Conservation (phyloP, 2,797 vertebrate genomes). For the Botia kubotai region DNA sequence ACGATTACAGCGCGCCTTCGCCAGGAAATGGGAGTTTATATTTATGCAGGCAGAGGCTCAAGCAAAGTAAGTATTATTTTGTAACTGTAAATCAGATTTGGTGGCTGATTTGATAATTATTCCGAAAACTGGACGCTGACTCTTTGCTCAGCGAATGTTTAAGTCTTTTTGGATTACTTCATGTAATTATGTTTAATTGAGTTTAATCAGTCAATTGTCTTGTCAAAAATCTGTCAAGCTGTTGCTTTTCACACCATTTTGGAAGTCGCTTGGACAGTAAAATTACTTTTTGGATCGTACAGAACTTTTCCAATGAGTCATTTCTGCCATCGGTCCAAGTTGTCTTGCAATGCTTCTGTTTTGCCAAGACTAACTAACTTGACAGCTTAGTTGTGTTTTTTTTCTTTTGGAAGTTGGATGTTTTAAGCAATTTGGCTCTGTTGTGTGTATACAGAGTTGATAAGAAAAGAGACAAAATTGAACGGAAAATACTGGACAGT, state of each 20-base stretch:
- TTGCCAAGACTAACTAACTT: conserved; percentile 25
- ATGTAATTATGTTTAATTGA: not conserved
- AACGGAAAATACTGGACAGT: conserved; percentile 97
- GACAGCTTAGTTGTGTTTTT: not conserved
- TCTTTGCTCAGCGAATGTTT: not conserved
- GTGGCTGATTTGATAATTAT: not conserved
- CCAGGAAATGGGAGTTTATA: conserved; percentile 99
- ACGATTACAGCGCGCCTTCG: conserved; percentile 94
- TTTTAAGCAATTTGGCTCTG: conserved; percentile 11
- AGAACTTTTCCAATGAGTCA: not conserved
- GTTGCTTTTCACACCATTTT: conserved; percentile 1
- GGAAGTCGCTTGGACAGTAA: not conserved
- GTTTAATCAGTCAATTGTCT: not conserved
- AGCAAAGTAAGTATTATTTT: conserved; percentile 89
- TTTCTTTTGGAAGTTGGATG: conserved; percentile 22
- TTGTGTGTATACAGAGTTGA: conserved; percentile 83
- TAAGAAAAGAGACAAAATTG: conserved; percentile 98
- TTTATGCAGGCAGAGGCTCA: conserved; percentile 99
- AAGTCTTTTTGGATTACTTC: not conserved
- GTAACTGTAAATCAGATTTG: not conserved
- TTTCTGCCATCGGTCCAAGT: not conserved
- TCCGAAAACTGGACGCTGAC: not conserved
- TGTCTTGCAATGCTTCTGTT: not conserved
- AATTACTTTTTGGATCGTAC: not conserved
- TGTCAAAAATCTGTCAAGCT: not conserved